These are phyloP conservation scores for Oryzias woworae DNA, from an alignment of 2,113 vertebrate species.

Conservation along the genomic window DNA sequence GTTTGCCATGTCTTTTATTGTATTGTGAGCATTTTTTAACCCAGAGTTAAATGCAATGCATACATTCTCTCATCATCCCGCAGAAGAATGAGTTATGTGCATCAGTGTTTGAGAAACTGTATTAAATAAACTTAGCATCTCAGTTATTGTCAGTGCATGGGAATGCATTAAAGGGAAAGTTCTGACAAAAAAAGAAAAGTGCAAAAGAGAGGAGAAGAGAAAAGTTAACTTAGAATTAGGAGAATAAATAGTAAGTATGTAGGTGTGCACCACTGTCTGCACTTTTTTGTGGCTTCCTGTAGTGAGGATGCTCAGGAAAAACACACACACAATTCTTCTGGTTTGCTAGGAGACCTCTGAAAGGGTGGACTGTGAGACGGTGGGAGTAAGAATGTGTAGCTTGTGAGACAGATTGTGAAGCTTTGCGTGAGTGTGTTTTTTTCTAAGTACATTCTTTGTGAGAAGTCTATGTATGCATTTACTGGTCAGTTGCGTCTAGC, in stretches of 20 bases:
- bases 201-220: constrained; percentile 9
- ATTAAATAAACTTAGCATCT: constrained; percentile 7
- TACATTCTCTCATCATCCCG: constrained; percentile 6
- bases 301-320: constrained; percentile 33
- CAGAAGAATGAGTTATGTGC: constrained; percentile 15
- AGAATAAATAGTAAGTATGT: constrained; percentile 52
- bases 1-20: too few species aligned
- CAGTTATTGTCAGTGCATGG: constrained; percentile 6
- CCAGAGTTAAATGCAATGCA: too few species aligned
- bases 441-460: background rate
- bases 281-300: constrained; percentile 37
- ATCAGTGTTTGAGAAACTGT: background rate
- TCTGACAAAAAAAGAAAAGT: constrained; percentile 6
- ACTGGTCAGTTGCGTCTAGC: constrained; percentile 28
- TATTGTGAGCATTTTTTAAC: too few species aligned
- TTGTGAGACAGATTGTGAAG: constrained; percentile 28
- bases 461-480: constrained; percentile 27
- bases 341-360: constrained; percentile 40
- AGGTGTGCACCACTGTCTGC: constrained; percentile 58
- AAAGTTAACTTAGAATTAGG: constrained; percentile 32
- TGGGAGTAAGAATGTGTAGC: constrained; percentile 38
- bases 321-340: constrained; percentile 22
- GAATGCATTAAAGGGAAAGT: constrained; percentile 11
- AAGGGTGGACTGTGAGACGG: constrained; percentile 54
- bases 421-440: constrained; percentile 5